Evolutionary conservation across 2,797 vertebrate genomes (phyloP), one percentile per base, ranked within the genome.

Genomic region (Mustela erminea): DNA sequence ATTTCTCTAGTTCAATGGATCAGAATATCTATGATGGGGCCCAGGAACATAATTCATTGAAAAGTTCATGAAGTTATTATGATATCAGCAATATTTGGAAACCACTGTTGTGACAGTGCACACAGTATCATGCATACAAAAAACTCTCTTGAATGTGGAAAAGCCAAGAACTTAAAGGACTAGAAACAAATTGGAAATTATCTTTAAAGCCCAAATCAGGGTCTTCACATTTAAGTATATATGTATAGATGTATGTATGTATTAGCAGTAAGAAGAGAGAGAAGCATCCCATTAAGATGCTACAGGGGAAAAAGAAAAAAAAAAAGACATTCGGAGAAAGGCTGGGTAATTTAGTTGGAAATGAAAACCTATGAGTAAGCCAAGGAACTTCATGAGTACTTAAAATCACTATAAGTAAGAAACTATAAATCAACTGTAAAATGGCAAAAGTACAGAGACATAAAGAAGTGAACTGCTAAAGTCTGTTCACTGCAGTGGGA

Each of bases 371-470:
- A 66, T 0, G n/a, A 94, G 72, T 75, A 82, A 83, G 25, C 32
- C 86, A 93, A 72, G 32, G 35, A 84, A 60, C 60, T 84, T 60
- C 58, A 15, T 0, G 14, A 84, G 75, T 68, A 84, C 68, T 86
- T 91, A 68, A 32, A 92, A 38, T 58, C 83, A 77, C 86, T 58
- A 7, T 38, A 64, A 82, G 41, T 9, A 70, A 70, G 87, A 92
- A 93, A 92, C 32, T 29, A 27, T n/a, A 78, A 92, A 89, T 84
- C 74, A 90, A 9, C 54, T 46, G 58, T 25, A 72, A 77, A 95
- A 62, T 52, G 64, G 58, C 49, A 27, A 58, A 72, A 12, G n/a
- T 0, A 49, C 15, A 66, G 29, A 88, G 4, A 54, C 21, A 23
- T 4, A 13, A 29, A 70, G 14, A 27, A 20, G n/a, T 25, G n/a